phyloP scores from a whole-genome alignment of 2,113 vertebrate species.

The Anarrhichthys ocellatus region DNA sequence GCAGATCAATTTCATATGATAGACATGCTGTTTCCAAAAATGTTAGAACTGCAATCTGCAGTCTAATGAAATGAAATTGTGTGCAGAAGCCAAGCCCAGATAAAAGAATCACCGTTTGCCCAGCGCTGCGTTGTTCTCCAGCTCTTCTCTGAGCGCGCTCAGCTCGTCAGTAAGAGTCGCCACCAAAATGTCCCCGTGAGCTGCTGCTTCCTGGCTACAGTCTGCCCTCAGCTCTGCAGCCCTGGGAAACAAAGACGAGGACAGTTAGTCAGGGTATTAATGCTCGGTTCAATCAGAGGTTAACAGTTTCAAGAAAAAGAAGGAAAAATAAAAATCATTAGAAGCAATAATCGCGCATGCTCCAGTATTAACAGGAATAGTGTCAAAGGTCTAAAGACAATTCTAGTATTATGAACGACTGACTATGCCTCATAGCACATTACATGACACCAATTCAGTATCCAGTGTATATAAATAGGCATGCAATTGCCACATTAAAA shows the following conservation, averaged over 20 bases:
- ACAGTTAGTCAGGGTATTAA: neutral
- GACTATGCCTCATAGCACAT: neutral
- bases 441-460: neutral
- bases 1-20: neutral
- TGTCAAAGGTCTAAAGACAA: neutral
- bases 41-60: neutral
- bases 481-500: neutral
- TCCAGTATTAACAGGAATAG: neutral
- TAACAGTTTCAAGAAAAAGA: neutral
- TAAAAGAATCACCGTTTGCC: conserved; percentile 85
- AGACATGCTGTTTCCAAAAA: neutral
- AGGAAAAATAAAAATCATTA: neutral
- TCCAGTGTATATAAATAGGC: neutral
- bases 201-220: conserved; percentile 83
- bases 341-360: neutral
- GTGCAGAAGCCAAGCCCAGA: neutral
- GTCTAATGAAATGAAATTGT: neutral
- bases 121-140: conserved; percentile 82
- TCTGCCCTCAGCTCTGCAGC: conserved; percentile 87
- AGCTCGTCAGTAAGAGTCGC: conserved; percentile 86
- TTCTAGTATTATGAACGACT: neutral
- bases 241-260: conserved; percentile 73
- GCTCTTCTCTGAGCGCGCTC: conserved; percentile 84
- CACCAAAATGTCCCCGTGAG: conserved; percentile 84
- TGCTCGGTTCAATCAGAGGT: neutral